Percentiles rank a stretch among this genome's conserved stretches.
phyloP scores from a whole-genome alignment of 2,797 vertebrate genomes.

The Neomorphus geoffroyi region DNA sequence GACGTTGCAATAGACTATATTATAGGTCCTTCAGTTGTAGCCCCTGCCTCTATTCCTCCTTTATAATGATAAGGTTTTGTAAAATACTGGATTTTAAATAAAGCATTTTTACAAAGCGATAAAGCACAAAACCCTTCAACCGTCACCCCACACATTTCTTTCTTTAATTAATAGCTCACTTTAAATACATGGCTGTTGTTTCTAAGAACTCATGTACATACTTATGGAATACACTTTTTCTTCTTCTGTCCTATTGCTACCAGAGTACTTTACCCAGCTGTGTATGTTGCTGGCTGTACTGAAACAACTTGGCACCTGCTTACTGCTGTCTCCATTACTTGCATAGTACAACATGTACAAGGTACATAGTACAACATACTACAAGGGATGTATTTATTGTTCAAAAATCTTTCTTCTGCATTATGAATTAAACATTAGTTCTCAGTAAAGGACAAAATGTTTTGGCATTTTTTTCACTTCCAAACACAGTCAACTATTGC shows the following conservation, averaged over 20 bases:
- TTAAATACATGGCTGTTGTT: background rate
- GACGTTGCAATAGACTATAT: background rate
- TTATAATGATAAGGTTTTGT: background rate
- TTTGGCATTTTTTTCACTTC: background rate
- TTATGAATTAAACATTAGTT: background rate
- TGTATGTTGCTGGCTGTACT: background rate
- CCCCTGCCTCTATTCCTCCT: background rate
- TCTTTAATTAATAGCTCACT: background rate
- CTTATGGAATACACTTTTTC: background rate
- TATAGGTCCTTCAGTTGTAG: background rate
- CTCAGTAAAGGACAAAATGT: background rate
- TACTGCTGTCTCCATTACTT: background rate
- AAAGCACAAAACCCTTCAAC: background rate
- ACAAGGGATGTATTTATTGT: background rate
- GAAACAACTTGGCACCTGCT: background rate
- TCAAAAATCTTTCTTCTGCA: background rate
- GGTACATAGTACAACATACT: background rate
- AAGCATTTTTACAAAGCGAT: background rate
- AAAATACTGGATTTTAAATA: conserved; percentile 5
- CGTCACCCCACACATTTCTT: background rate
- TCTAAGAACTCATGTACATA: background rate
- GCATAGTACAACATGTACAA: background rate
- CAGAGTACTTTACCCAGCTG: background rate
- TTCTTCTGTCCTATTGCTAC: background rate
- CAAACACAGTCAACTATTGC: background rate